A percentile compares a stretch with the other conserved stretches of the same genome.
These are phyloP conservation scores for Rhadinocentrus ornatus DNA, from an alignment of 2,797 vertebrate species.

Conservation along the genomic window DNA sequence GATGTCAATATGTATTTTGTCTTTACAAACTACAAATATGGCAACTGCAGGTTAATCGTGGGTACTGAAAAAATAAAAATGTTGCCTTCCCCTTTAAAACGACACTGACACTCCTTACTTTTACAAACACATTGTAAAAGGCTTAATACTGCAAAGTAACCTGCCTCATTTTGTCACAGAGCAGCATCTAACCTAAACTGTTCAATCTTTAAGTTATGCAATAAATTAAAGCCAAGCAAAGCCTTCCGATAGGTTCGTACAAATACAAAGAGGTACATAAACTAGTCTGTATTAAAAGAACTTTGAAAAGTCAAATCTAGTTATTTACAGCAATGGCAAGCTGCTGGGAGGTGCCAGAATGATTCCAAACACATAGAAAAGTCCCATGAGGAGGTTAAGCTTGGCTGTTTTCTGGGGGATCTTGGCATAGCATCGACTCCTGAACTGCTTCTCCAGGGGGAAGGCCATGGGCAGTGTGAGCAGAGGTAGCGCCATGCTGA, in stretches of 20 bases:
- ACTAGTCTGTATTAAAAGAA: slow-evolving; percentile 70
- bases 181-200: slow-evolving; percentile 44
- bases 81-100: slow-evolving; percentile 45
- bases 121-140: slow-evolving; percentile 38
- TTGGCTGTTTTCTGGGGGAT: slow-evolving; percentile 96
- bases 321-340: slow-evolving; percentile 86
- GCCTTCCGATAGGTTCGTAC: slow-evolving; percentile 41
- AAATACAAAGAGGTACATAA: slow-evolving; percentile 63
- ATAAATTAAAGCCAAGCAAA: slow-evolving; percentile 77
- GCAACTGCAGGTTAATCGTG: slow-evolving; percentile 50
- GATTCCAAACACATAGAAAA: slow-evolving; percentile 96
- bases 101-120: slow-evolving; percentile 31
- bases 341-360: slow-evolving; percentile 89
- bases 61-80: slow-evolving; percentile 21
- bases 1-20: slow-evolving; percentile 14
- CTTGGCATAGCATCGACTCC: slow-evolving; percentile 89
- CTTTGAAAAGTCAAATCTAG: slow-evolving; percentile 29
- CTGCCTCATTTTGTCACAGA: slow-evolving; percentile 33
- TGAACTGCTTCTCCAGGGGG: slow-evolving; percentile 93
- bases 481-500: slow-evolving; percentile 95
- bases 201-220: slow-evolving; percentile 75
- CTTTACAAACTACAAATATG: slow-evolving; percentile 43
- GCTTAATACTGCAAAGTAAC: slow-evolving; percentile 63
- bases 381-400: slow-evolving; percentile 94
- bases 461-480: slow-evolving; percentile 98